A percentile compares a stretch with the other conserved stretches of the same genome.
Evolutionary conservation across 2,113 vertebrate species (phyloP).

Genomic region (Lates calcarifer): DNA sequence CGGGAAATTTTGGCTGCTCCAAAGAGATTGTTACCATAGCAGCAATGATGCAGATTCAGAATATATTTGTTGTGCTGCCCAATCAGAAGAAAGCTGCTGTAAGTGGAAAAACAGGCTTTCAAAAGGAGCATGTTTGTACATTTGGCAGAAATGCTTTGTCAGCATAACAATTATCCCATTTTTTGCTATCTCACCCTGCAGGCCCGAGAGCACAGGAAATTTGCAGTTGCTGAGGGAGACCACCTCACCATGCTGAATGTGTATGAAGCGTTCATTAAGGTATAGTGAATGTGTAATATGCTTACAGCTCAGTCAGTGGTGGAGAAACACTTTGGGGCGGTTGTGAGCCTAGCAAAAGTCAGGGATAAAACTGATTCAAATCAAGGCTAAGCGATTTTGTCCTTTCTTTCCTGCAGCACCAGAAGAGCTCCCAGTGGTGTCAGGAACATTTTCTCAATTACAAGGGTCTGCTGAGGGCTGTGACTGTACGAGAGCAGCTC

Average conservation of each 20-base stretch:
- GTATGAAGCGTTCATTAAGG: conserved; percentile 98
- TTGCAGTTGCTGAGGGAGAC: conserved; percentile 98
- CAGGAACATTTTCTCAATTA: conserved; percentile 98
- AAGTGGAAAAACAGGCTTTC: conserved; percentile 75
- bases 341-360: conserved; percentile 1
- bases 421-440: conserved; percentile 98
- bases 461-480: conserved; percentile 94
- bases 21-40: conserved; percentile 97
- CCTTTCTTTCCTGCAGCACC: conserved; percentile 86
- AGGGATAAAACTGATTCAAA: not conserved
- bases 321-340: not conserved
- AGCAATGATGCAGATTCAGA: conserved; percentile 99
- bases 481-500: conserved; percentile 94
- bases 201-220: conserved; percentile 94
- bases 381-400: not conserved
- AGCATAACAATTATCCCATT: conserved; percentile 34
- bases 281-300: conserved; percentile 72
- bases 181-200: conserved; percentile 68
- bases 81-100: conserved; percentile 95
- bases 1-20: conserved; percentile 97
- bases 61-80: conserved; percentile 91
- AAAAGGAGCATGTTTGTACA: conserved; percentile 16
- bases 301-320: not conserved
- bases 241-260: conserved; percentile 99
- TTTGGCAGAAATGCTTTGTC: conserved; percentile 39